These are phyloP conservation scores for Portunus trituberculatus DNA, from an alignment of 1,140 invertebrate species.

Conservation along the genomic window DNA sequence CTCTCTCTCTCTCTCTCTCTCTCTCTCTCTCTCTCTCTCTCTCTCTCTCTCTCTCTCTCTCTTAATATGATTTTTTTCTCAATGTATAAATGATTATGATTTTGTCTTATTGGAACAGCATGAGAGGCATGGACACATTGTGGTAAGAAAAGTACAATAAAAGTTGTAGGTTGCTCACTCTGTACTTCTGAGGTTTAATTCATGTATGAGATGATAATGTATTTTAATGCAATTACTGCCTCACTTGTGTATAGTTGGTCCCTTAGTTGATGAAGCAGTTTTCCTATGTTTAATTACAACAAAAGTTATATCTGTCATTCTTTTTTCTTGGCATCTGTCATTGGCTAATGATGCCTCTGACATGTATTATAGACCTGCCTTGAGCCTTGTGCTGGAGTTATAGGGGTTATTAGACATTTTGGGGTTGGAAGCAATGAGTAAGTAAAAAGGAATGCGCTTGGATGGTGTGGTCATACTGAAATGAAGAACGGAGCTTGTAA, in stretches of 20 bases:
- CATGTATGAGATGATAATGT: background rate
- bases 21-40: slow-evolving; percentile 48
- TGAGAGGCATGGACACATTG: slow-evolving; percentile 26
- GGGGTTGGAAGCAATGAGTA: too few species aligned
- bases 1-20: slow-evolving; percentile 41
- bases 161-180: background rate
- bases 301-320: too few species aligned
- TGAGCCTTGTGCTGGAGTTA: too few species aligned
- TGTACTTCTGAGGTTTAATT: background rate
- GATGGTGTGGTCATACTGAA: too few species aligned
- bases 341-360: too few species aligned
- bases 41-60: slow-evolving; percentile 43
- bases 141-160: background rate
- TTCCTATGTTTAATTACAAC: too few species aligned
- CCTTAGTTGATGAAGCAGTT: too few species aligned
- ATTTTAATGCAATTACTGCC: background rate
- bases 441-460: too few species aligned
- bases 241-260: background rate
- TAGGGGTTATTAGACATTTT: too few species aligned
- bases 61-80: background rate
- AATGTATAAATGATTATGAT: background rate
- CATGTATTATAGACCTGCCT: too few species aligned
- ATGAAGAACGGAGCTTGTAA: too few species aligned
- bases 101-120: slow-evolving; percentile 16
- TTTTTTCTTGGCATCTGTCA: too few species aligned